phyloP scores from a whole-genome alignment of 2,888 invertebrate genomes.

The Cheilosia variabilis region DNA sequence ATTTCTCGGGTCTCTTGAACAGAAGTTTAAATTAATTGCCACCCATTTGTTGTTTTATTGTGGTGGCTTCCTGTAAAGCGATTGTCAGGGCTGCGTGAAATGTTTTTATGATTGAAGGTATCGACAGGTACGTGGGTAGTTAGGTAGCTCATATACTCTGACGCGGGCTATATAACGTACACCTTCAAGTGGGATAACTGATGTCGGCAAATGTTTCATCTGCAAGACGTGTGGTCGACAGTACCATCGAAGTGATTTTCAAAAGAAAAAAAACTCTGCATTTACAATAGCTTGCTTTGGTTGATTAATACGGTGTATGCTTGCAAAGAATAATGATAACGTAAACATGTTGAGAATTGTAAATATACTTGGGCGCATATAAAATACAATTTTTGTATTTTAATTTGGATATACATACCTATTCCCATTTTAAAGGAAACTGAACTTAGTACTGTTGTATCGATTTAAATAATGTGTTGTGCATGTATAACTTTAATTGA shows the following conservation, averaged over 20 bases:
- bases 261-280: constrained; percentile 51
- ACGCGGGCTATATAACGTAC: constrained; percentile 56
- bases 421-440: constrained; percentile 2
- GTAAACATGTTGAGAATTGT: constrained; percentile 55
- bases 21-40: constrained; percentile 74
- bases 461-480: constrained; percentile 18
- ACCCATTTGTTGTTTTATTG: constrained; percentile 74
- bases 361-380: constrained; percentile 8
- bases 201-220: constrained; percentile 74
- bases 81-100: constrained; percentile 74
- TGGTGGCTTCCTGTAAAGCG: constrained; percentile 74
- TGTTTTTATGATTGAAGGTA: constrained; percentile 72
- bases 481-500: constrained; percentile 26
- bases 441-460: constrained; percentile 22
- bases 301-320: constrained; percentile 51
- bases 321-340: constrained; percentile 59
- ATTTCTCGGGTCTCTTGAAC: constrained; percentile 54
- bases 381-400: constrained; percentile 5
- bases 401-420: constrained; percentile 15
- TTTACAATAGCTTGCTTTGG: constrained; percentile 44
- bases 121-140: constrained; percentile 63
- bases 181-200: constrained; percentile 71
- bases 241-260: constrained; percentile 35
- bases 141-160: constrained; percentile 33
- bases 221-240: constrained; percentile 72